These are phyloP conservation scores for Drosophila birchii DNA, from an alignment of 2,888 invertebrate species.

Conservation along the genomic window DNA sequence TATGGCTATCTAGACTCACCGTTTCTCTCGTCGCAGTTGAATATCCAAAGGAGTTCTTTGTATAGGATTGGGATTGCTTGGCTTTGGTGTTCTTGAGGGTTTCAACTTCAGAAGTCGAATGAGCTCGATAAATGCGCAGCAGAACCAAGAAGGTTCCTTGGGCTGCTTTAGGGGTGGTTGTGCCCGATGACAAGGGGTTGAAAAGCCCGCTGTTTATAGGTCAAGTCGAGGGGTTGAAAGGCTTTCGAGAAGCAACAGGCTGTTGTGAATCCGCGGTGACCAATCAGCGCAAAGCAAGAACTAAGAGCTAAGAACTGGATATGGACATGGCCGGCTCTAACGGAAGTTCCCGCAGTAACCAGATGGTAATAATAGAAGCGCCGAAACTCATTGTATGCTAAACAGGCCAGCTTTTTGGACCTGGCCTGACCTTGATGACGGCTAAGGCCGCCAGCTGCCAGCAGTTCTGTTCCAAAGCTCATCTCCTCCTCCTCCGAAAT, in stretches of 20 bases:
- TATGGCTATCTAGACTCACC: constrained; percentile 57
- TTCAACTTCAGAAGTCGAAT: constrained; percentile 83
- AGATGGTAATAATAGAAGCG: constrained; percentile 27
- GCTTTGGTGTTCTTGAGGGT: constrained; percentile 43
- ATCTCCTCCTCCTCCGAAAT: not conserved
- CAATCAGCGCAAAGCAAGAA: constrained; percentile 62
- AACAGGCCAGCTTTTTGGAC: constrained; percentile 26
- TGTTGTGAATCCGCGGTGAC: constrained; percentile 18
- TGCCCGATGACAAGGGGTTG: constrained; percentile 51
- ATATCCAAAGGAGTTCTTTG: constrained; percentile 23
- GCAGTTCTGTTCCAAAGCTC: constrained; percentile 13
- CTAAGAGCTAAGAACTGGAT: constrained; percentile 28
- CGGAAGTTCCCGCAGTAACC: constrained; percentile 40
- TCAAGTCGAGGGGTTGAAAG: constrained; percentile 49
- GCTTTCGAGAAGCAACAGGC: constrained; percentile 50
- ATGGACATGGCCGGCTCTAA: constrained; percentile 52
- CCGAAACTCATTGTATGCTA: constrained; percentile 17
- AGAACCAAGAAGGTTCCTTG: constrained; percentile 53
- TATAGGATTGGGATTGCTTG: not conserved
- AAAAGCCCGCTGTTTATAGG: constrained; percentile 55
- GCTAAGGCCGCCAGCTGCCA: constrained; percentile 27
- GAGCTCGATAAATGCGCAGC: constrained; percentile 44
- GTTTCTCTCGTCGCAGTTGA: constrained; percentile 21
- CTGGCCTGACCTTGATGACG: constrained; percentile 45
- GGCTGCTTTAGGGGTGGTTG: constrained; percentile 24